Conservation (phyloP, 2,797 vertebrate genomes). For the Eulemur albifrons region DNA sequence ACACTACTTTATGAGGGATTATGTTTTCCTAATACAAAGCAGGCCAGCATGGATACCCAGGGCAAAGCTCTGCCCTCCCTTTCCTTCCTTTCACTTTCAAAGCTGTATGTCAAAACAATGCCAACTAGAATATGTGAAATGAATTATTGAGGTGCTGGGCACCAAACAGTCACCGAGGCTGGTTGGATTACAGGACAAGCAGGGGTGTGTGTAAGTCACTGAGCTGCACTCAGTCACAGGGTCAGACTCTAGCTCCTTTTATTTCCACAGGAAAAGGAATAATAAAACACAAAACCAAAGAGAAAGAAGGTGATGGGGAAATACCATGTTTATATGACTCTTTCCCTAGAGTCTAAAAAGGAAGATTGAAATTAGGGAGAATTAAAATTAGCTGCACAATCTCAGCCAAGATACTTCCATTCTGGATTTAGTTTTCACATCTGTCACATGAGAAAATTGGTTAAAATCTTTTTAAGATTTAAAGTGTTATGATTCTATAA, state of each 20-base stretch:
- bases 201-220: constrained; percentile 24
- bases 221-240: neutral
- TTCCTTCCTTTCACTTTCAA: constrained; percentile 45
- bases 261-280: constrained; percentile 37
- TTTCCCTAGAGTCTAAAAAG: neutral
- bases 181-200: constrained; percentile 59
- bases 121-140: neutral
- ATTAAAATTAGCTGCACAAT: neutral
- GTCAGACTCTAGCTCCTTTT: constrained; percentile 41
- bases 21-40: constrained; percentile 65
- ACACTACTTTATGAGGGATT: constrained; percentile 72
- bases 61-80: neutral
- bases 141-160: constrained; percentile 48
- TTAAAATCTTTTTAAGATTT: neutral
- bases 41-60: constrained; percentile 38
- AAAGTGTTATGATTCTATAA: neutral
- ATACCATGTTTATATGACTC: neutral
- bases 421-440: neutral
- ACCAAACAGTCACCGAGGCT: constrained; percentile 42
- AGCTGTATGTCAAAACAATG: constrained; percentile 49
- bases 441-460: neutral
- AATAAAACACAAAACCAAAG: neutral
- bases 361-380: neutral
- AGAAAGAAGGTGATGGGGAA: neutral
- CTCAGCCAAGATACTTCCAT: neutral